phyloP scores from a whole-genome alignment of 2,113 vertebrate genomes.

The Plestiodon gilberti region DNA sequence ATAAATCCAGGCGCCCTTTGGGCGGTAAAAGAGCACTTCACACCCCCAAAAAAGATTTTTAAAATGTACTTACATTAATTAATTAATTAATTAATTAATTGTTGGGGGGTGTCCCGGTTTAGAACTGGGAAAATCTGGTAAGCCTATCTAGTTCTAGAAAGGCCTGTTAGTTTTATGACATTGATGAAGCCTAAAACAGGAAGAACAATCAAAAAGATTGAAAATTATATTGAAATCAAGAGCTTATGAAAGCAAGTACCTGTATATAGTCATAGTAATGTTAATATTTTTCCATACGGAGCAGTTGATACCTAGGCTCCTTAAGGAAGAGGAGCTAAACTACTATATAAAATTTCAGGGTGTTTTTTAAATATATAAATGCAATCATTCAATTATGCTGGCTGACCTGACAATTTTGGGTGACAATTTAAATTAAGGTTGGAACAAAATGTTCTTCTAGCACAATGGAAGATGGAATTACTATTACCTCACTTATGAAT shows the following conservation, averaged over 20 bases:
- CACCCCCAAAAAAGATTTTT: too few relatives aligned
- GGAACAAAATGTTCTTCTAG: slow-evolving; percentile 1
- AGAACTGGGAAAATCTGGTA: too few relatives aligned
- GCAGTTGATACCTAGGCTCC: background rate
- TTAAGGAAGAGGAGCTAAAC: background rate
- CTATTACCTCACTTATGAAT: slow-evolving; percentile 10
- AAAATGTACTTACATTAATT: too few relatives aligned
- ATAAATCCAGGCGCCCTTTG: too few relatives aligned
- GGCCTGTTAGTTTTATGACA: background rate
- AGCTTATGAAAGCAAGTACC: background rate
- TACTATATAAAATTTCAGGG: background rate
- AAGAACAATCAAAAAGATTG: background rate
- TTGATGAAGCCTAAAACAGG: background rate
- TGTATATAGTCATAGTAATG: background rate
- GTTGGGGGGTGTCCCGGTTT: too few relatives aligned
- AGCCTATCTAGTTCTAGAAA: background rate
- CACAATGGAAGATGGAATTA: slow-evolving; percentile 14
- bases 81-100: too few relatives aligned
- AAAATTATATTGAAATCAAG: background rate
- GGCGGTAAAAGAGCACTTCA: too few relatives aligned
- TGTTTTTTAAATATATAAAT: background rate
- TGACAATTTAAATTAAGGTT: slow-evolving; percentile 11
- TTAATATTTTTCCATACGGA: background rate
- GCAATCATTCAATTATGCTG: slow-evolving; percentile 1
- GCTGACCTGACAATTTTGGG: slow-evolving; percentile 6